Evolutionary conservation across 2,888 invertebrate species (phyloP), one percentile per base, ranked within the genome.

Genomic region (Pinctada fucata): DNA sequence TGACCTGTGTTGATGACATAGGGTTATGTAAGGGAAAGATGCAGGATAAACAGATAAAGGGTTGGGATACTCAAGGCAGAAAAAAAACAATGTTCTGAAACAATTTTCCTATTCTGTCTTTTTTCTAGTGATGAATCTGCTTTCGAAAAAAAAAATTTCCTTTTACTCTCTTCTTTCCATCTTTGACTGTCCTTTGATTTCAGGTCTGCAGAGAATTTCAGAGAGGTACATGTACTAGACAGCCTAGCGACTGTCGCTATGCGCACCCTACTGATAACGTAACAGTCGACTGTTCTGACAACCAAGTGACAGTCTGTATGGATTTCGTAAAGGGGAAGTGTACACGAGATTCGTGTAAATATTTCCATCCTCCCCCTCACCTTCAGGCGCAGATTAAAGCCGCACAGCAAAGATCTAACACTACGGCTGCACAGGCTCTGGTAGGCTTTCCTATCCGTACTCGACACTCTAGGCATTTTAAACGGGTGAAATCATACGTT

Each of bases 341-440:
- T 96, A 96, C 96, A 95, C 97, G 98, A 95, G 97, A 97, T 95
- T 97, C 97, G 95, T 98, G 98, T 97, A 97, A 97, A 96, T 98
- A 98, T 97, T 98, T 97, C 96, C 98, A 98, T 96, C 98, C 98
- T 95, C 98, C 98, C 95, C 96, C 97, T 96, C 98, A 98, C 97
- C 97, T 98, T 95, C 96, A 95, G 89, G 90, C 90, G 71, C 96
- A 95, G 89, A 90, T 92, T 80, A 91, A 91, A 86, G 97, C 97
- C 95, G 89, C 90, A 83, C 97, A 97, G 96, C 92, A 92, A 88
- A 86, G 93, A 89, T 92, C 92, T 89, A 91, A 91, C 87, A 90
- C 91, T 82, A 88, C 90, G 79, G 88, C 88, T 69, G 85, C 89
- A 84, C 89, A 88, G 84, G 89, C 91, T 89, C 89, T 92, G 92